Conservation (phyloP, 2,113 vertebrate genomes). For the Coptodon bakossiorum region DNA sequence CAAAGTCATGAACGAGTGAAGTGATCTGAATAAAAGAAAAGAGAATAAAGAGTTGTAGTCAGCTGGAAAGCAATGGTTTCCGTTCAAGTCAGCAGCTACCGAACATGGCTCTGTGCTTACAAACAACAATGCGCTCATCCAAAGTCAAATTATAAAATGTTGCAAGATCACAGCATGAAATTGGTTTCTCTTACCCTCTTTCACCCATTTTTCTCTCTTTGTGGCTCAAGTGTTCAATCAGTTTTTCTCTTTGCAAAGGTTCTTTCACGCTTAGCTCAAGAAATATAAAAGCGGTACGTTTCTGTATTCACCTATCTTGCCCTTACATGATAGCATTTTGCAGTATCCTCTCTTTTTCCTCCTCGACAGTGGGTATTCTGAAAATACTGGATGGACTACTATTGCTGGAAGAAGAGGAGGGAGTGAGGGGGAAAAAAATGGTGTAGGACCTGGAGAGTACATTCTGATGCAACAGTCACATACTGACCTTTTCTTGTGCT, state of each 20-base stretch:
- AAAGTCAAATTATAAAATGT: slow-evolving; percentile 48
- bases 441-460: neutral
- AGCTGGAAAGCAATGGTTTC: neutral
- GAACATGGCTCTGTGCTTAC: slow-evolving; percentile 13
- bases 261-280: neutral
- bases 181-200: slow-evolving; percentile 57
- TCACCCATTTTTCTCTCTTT: slow-evolving; percentile 6
- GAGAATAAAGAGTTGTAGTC: neutral
- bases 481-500: slow-evolving; percentile 94
- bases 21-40: neutral
- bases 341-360: neutral
- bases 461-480: slow-evolving; percentile 14
- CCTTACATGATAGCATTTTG: neutral
- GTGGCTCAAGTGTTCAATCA: slow-evolving; percentile 8
- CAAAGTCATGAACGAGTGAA: neutral
- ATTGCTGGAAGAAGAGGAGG: neutral
- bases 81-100: neutral
- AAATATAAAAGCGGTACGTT: neutral
- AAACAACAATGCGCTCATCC: slow-evolving; percentile 28
- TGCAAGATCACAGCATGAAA: slow-evolving; percentile 60
- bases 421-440: neutral
- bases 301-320: neutral
- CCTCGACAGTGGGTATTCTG: neutral
- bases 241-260: neutral
- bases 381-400: neutral